These are phyloP conservation scores for Tachycineta bicolor DNA, from an alignment of 2,113 vertebrate species.

Conservation along the genomic window DNA sequence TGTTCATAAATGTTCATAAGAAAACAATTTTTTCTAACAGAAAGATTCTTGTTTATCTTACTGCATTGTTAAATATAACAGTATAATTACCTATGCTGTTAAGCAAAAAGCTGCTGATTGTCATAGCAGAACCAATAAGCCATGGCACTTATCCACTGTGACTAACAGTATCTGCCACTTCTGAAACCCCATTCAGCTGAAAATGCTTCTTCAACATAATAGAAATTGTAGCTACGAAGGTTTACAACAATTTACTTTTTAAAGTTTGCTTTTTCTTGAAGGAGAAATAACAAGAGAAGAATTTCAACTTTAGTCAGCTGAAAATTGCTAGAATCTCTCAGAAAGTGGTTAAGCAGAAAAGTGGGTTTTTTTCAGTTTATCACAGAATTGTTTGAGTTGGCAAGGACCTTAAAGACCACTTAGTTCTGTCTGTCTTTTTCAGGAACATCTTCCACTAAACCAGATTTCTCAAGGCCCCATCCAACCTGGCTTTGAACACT, in stretches of 20 bases:
- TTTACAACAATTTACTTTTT: neutral
- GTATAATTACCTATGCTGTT: neutral
- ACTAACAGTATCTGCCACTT: conserved; percentile 7
- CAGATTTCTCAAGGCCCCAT: neutral
- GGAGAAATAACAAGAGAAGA: neutral
- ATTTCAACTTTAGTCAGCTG: neutral
- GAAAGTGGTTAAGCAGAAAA: neutral
- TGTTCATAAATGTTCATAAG: neutral
- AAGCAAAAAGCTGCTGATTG: neutral
- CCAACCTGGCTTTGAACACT: neutral
- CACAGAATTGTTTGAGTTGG: neutral
- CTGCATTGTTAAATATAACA: neutral
- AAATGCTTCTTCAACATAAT: neutral
- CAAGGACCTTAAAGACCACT: neutral
- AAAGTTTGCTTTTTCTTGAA: neutral
- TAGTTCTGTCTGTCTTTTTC: too few relatives aligned
- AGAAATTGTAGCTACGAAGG: neutral
- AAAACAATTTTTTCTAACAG: neutral
- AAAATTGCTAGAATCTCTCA: neutral
- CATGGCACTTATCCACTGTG: conserved; percentile 40
- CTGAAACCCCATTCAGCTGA: neutral
- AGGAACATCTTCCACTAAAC: neutral
- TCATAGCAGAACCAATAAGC: conserved; percentile 24
- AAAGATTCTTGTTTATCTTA: neutral
- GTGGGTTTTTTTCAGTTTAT: neutral